Evolutionary conservation across 2,113 vertebrate species (phyloP).

Genomic region (Crotalus tigris): DNA sequence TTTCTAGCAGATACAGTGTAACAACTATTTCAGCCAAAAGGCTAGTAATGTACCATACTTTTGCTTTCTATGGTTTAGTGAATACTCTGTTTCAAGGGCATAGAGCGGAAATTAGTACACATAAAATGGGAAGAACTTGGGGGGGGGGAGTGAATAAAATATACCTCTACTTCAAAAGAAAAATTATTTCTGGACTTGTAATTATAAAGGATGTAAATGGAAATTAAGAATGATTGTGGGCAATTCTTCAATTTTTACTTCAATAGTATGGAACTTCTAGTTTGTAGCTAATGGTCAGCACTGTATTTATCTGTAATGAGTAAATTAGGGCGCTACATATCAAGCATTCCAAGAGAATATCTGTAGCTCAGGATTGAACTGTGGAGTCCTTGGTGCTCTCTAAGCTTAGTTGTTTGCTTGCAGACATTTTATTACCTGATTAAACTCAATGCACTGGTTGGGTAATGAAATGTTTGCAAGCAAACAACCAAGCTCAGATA

Average conservation of each 20-base stretch:
- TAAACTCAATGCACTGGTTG: background rate
- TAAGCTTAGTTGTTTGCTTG: background rate
- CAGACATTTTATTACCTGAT: background rate
- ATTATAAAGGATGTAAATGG: background rate
- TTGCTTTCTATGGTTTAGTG: background rate
- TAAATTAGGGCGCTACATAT: background rate
- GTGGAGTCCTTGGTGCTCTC: background rate
- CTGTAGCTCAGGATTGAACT: background rate
- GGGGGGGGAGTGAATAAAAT: background rate
- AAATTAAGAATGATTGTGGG: background rate
- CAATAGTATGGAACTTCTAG: background rate
- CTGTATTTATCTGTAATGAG: background rate
- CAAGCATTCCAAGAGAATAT: background rate
- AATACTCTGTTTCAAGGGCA: background rate
- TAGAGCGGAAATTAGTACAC: background rate
- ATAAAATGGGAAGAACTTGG: background rate
- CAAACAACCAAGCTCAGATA: background rate
- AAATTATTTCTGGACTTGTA: background rate
- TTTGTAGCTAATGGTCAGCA: background rate
- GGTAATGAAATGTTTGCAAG: background rate
- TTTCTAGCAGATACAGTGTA: background rate
- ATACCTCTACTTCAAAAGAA: background rate
- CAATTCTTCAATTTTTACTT: background rate
- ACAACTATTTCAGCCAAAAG: background rate
- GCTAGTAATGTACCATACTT: background rate